Base-by-base conservation (phyloP, 2,888 invertebrate genomes). In the Kuschelorhynchus macadamiae region DNA sequence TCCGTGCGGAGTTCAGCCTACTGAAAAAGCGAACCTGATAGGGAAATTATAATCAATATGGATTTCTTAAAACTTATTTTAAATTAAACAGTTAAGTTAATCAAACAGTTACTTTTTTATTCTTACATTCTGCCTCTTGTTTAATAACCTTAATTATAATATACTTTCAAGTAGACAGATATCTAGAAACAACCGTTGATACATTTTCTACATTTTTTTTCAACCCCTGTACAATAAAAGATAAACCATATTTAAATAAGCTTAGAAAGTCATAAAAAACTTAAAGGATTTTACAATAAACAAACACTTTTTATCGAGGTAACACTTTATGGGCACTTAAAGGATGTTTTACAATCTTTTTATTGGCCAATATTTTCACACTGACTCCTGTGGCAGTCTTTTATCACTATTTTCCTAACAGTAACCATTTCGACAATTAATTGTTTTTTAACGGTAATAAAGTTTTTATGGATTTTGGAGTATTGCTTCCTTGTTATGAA, bases 361-460 rank as follows among this genome's bases (percentile, higher is more conserved):
- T 70, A 70, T 70, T 65, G 57, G 65, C 70, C 57, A 66, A 66
- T 70, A 70, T 70, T 70, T 70, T 64, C 62, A 70, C 70, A 55
- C 70, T 61, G 52, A 61, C 70, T 70, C 52, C 70, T 70, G 60
- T 70, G 56, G 46, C 60, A 65, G 64, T 39, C 36, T 64, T 69
- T 69, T 69, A 69, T 69, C 64, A 64, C 64, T 53, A 59, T 63
- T 63, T 68, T 63, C 53, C 53, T 59, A 68, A 68, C 68, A 63
- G 59, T 68, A 68, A 57, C 68, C 67, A 63, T 57, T 60, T 64
- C 21, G 67, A 71, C 65, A 74, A 72, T 73, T 74, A 75, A 72
- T 71, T 67, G 71, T 70, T 71, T 66, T 69, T 55, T 68, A 74
- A 63, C 57, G 64, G 67, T 59, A 59, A 67, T 76, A 74, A 76